Percentiles rank a stretch among this genome's conserved stretches.
Evolutionary conservation across 2,888 invertebrate genomes (phyloP).

Genomic region (Erebia epiphron): DNA sequence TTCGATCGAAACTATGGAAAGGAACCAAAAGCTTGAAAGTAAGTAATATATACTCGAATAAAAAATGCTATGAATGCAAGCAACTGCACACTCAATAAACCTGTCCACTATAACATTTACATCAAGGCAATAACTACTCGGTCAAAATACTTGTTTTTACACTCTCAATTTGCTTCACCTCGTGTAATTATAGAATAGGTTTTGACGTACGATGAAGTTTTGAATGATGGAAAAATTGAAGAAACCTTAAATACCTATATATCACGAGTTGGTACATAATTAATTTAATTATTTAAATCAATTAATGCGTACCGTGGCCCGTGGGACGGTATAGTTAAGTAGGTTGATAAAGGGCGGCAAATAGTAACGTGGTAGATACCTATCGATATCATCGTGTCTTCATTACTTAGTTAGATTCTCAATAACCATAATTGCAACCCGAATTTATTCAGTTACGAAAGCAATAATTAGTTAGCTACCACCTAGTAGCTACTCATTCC

Average conservation of each 20-base stretch:
- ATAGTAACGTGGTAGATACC: neutral
- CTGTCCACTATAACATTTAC: constrained; percentile 40
- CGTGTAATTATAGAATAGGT: constrained; percentile 14
- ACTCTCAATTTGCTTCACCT: constrained; percentile 16
- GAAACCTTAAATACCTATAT: neutral
- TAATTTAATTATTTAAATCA: no score
- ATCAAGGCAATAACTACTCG: constrained; percentile 38
- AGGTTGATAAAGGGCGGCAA: neutral
- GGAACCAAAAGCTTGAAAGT: constrained; percentile 33
- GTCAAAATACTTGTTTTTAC: constrained; percentile 28
- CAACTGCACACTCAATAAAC: constrained; percentile 42
- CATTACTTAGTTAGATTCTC: neutral
- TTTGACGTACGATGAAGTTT: neutral
- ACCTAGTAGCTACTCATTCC: constrained; percentile 20
- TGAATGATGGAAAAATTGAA: constrained; percentile 14
- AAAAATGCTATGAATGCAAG: constrained; percentile 42
- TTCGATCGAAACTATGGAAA: constrained; percentile 22
- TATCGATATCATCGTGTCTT: neutral
- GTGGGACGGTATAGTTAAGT: neutral
- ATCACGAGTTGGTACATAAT: no score
- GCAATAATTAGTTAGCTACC: neutral
- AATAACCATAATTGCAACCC: neutral
- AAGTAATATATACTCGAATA: constrained; percentile 22
- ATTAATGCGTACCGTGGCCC: neutral
- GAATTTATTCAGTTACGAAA: neutral